These are phyloP conservation scores for Meiosimyza decipiens DNA, from an alignment of 2,888 invertebrate species.

Conservation along the genomic window DNA sequence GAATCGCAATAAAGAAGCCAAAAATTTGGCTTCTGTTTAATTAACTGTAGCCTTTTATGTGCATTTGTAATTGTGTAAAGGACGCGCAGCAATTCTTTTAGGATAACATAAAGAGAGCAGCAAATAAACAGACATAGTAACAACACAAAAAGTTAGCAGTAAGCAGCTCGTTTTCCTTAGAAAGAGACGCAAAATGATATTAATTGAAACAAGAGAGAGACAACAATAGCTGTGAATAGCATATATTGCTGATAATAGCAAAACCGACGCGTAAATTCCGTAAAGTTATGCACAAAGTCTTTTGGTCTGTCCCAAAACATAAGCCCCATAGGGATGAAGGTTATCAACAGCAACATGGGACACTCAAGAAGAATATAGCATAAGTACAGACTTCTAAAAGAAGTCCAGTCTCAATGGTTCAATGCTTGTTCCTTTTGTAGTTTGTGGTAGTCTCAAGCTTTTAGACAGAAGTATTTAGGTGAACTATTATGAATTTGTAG, in stretches of 20 bases:
- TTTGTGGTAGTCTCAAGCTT: too few species aligned
- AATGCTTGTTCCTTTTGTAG: too few species aligned
- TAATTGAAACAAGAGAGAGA: neutral
- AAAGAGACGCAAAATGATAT: neutral
- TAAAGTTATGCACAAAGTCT: neutral
- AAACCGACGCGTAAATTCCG: neutral
- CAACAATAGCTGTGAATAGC: neutral
- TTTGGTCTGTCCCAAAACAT: neutral
- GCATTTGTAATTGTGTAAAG: conserved; percentile 22
- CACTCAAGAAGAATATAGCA: too few species aligned
- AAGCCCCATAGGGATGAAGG: neutral
- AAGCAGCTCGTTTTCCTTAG: neutral
- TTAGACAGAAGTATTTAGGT: too few species aligned
- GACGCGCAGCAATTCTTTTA: neutral
- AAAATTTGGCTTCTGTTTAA: conserved; percentile 27
- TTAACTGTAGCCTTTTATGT: conserved; percentile 29
- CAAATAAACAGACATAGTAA: neutral
- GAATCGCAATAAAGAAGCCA: conserved; percentile 12
- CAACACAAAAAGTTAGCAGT: too few species aligned
- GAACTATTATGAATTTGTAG: too few species aligned
- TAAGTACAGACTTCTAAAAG: too few species aligned
- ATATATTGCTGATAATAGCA: neutral
- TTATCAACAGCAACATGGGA: neutral
- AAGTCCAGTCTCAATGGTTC: too few species aligned
- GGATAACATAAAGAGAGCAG: neutral